Base-by-base conservation (phyloP, 2,113 vertebrate species). In the Chrysochloris asiatica region DNA sequence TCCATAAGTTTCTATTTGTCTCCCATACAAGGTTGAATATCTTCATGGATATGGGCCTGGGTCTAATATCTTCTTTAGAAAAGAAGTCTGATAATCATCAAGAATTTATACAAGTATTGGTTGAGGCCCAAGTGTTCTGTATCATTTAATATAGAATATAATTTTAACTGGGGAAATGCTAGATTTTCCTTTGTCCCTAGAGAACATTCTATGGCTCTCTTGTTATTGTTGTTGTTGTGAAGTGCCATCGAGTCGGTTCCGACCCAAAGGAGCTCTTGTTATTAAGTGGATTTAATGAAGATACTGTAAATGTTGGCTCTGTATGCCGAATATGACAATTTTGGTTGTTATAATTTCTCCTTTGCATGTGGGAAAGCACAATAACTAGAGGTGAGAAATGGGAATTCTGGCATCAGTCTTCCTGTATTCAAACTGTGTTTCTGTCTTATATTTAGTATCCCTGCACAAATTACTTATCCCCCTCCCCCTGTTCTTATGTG, bases 361-460 rank as follows among this genome's bases (percentile, higher is more conserved):
- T 69, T 80, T 90, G 48, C 72, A 50, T 89, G 91, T 85, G 56
- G 91, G 82, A 89, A 90, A 82, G 45, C 36, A 54, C 8, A 87
- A 22, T 48, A 45, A 59, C n/a, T 86, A 80, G 47, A 63, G 47
- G n/a, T 65, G 61, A 79, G 81, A n/a, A 48, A 13, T 93, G 12
- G 48, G 48, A 86, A 83, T 77, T 86, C 72, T 83, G 77, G 48
- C 69, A 14, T 90, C 24, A 24, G 24, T 84, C 69, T 22, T 84
- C 36, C 8, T 45, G 21, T 36, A 2, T 88, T 86, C 83, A 78
- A 9, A 75, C 85, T 28, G 9, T 73, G 33, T 67, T 30, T 78
- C 50, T 92, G 72, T 45, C n/a, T 61, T 47, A 77, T 90, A 54
- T 36, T 76, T 86, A 54, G 10, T 94, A 36, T 73, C 61, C 41